A percentile compares a stretch with the other conserved stretches of the same genome.
These are phyloP conservation scores for Nesometra sesokonis DNA, from an alignment of 35 echinoderm and acorn worm genomes.

Conservation along the genomic window DNA sequence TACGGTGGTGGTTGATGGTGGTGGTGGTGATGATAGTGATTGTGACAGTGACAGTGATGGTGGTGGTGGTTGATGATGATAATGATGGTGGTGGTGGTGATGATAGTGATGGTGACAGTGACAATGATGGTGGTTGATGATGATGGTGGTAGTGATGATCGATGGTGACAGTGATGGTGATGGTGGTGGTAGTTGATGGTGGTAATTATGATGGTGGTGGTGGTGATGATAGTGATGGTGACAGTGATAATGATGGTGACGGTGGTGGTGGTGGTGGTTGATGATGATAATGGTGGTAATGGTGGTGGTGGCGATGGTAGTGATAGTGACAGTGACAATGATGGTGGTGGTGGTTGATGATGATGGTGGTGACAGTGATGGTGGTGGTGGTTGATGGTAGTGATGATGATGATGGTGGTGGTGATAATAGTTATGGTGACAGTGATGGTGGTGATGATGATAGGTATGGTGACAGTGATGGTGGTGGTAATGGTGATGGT, in stretches of 20 bases:
- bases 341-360: too few relatives aligned
- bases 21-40: background rate
- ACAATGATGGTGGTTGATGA: too few relatives aligned
- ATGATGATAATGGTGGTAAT: too few relatives aligned
- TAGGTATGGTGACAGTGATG: constrained; percentile 1
- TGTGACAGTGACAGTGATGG: background rate
- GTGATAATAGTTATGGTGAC: background rate
- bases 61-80: too few relatives aligned
- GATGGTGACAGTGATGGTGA: background rate
- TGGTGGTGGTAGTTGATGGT: too few relatives aligned
- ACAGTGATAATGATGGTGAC: background rate
- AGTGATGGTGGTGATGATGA: too few relatives aligned
- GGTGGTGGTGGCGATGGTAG: background rate
- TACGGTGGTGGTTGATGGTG: background rate
- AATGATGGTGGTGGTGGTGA: constrained; percentile 1
- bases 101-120: constrained; percentile 1
- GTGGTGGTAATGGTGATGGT: background rate
- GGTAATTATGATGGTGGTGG: too few relatives aligned
- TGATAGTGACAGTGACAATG: background rate
- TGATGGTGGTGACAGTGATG: background rate
- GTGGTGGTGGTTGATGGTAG: too few relatives aligned
- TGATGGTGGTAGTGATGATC: background rate
- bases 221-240: too few relatives aligned
- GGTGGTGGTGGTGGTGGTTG: too few relatives aligned
- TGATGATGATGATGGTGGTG: background rate